Evolutionary conservation across 2,797 vertebrate genomes (phyloP), one percentile per base, ranked within the genome.

Genomic region (Adelosebastes latens): DNA sequence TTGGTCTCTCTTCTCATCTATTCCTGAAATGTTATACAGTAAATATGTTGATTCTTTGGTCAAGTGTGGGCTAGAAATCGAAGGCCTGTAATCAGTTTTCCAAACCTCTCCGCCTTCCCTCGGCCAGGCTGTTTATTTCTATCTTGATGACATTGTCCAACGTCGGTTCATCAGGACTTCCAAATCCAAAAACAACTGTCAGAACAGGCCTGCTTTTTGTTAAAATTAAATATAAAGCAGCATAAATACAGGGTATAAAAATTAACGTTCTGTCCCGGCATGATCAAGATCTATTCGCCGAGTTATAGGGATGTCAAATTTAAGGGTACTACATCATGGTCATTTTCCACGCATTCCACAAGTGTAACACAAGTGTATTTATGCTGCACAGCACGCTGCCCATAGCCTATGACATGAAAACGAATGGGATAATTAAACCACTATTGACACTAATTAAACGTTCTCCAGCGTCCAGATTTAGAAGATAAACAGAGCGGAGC

Each of bases 41-140:
- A 87, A 93, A 92, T 88, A 93, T 87, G 92, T 90, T 91, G 90
- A 94, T 90, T 91, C 71, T 89, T 88, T 87, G 90, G 93, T 93
- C 84, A 81, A 93, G 79, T 90, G 88, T 91, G 91, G 92, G 88
- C 81, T 82, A 34, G 69, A 86, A 85, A 90, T 93, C 82, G 75
- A 84, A 93, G 90, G 91, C 88, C 91, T 95, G 91, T 94, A 95
- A 94, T 96, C 92, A 95, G 86, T 88, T 93, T 91, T 88, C 86
- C 83, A 93, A 91, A 93, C 88, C 86, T 92, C 89, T 66, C 85
- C 79, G 87, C 88, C 85, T 90, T 87, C 61, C 49, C 87, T 72
- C 29, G 42, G 80, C 79, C 83, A 32, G 74, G 53, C 75, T 87
- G 87, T 93, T 93, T 93, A 92, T 92, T 94, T 94, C 88, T 72